Conservation (phyloP, 2,113 vertebrate species). For the Orcinus orca region DNA sequence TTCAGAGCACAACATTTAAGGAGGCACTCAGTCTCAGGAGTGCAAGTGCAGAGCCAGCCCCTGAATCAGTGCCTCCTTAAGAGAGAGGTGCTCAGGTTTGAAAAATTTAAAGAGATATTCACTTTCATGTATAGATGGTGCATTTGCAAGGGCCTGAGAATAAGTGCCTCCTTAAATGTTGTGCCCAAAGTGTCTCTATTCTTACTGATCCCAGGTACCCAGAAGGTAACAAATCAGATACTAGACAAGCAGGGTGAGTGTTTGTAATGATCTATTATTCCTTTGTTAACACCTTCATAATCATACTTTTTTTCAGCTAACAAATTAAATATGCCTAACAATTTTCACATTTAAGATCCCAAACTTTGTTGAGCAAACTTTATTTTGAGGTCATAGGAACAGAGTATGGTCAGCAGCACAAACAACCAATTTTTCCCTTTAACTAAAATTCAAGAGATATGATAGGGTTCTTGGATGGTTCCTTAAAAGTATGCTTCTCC, state of each 20-base stretch:
- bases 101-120: not conserved
- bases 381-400: not conserved
- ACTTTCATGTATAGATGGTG: not conserved
- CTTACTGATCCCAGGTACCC: not conserved
- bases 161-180: not conserved
- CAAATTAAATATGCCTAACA: not conserved
- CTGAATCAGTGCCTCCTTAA: not conserved
- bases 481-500: not conserved
- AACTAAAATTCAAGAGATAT: not conserved
- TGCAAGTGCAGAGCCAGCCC: not conserved
- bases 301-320: not conserved
- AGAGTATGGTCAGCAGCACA: not conserved
- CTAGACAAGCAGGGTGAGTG: not conserved
- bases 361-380: not conserved
- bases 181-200: not conserved
- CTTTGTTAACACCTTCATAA: not conserved
- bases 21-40: not conserved
- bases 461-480: not conserved
- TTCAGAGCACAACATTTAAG: not conserved
- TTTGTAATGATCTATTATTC: not conserved
- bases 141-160: not conserved
- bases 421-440: not conserved
- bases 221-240: not conserved
- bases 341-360: not conserved
- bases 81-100: not conserved